Evolutionary conservation across 2,888 invertebrate genomes (phyloP).

Genomic region (Parnassius mnemosyne): DNA sequence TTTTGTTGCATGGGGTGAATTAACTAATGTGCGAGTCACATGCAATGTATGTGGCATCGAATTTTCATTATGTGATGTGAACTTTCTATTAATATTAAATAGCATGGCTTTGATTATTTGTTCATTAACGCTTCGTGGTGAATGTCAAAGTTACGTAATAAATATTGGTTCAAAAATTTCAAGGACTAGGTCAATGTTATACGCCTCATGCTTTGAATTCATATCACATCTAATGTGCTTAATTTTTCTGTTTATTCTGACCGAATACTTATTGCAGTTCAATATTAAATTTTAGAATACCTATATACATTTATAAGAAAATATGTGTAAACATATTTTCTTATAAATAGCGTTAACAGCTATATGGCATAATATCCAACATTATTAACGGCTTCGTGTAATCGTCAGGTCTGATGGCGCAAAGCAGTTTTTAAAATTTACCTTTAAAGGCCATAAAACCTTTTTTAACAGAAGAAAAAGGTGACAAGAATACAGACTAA

Average conservation of each 20-base stretch:
- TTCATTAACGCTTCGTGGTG: slow-evolving; percentile 16
- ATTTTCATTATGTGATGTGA: slow-evolving; percentile 30
- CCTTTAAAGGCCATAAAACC: too few relatives aligned
- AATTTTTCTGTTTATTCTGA: neutral
- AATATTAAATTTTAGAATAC: too few relatives aligned
- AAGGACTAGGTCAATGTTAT: slow-evolving; percentile 43
- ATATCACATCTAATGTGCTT: slow-evolving; percentile 1
- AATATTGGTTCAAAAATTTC: slow-evolving; percentile 50
- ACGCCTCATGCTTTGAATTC: slow-evolving; percentile 15
- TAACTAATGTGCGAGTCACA: slow-evolving; percentile 35
- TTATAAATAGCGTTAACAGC: too few relatives aligned
- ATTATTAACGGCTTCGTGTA: too few relatives aligned
- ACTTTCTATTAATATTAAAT: slow-evolving; percentile 30
- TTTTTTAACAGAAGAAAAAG: too few relatives aligned
- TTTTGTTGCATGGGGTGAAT: slow-evolving; percentile 66
- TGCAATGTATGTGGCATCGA: slow-evolving; percentile 27
- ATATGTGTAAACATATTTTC: too few relatives aligned
- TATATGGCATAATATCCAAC: too few relatives aligned
- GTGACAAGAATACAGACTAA: too few relatives aligned
- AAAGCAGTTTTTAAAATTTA: too few relatives aligned
- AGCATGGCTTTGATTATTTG: slow-evolving; percentile 40
- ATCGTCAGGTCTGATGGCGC: too few relatives aligned
- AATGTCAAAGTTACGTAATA: slow-evolving; percentile 2
- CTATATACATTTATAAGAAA: too few relatives aligned
- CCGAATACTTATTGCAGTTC: too few relatives aligned